A percentile compares a stretch with the other conserved stretches of the same genome.
phyloP scores from a whole-genome alignment of 1,140 invertebrate species.

The Aphelinus certus region DNA sequence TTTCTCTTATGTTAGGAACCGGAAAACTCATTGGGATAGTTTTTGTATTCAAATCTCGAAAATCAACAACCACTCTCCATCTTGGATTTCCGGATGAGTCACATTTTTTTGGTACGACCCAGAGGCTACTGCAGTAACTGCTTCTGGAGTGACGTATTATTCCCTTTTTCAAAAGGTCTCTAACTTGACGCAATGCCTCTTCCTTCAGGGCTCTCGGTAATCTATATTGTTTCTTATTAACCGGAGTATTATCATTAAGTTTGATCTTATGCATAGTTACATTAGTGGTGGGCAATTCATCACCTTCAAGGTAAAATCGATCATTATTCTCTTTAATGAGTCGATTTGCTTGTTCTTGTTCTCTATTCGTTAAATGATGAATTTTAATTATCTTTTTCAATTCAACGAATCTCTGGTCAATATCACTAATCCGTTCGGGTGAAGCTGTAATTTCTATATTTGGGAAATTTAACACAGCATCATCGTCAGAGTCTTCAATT shows the following conservation, averaged over 20 bases:
- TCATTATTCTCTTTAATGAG: constrained; percentile 13
- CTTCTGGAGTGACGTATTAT: constrained; percentile 44
- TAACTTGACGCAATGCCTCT: constrained; percentile 46
- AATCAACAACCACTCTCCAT: constrained; percentile 52
- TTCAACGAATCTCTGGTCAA: too few relatives aligned
- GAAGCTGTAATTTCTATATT: too few relatives aligned
- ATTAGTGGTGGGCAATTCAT: constrained; percentile 39
- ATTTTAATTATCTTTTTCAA: too few relatives aligned
- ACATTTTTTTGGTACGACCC: constrained; percentile 45
- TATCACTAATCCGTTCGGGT: too few relatives aligned
- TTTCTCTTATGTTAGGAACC: constrained; percentile 65
- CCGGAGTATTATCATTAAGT: constrained; percentile 40
- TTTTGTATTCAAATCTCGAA: constrained; percentile 55
- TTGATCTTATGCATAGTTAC: constrained; percentile 42
- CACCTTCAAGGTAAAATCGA: constrained; percentile 21
- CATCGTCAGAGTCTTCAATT: too few relatives aligned
- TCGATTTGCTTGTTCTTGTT: background rate
- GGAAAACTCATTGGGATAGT: constrained; percentile 64
- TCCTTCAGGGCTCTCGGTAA: constrained; percentile 44
- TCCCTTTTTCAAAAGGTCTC: constrained; percentile 37
- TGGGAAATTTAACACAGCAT: too few relatives aligned
- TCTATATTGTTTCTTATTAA: constrained; percentile 44
- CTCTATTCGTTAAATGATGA: too few relatives aligned
- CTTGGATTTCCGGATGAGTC: constrained; percentile 43
- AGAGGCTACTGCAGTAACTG: constrained; percentile 41